These are phyloP conservation scores for Chelon labrosus DNA, from an alignment of 2,797 vertebrate species.

Conservation along the genomic window DNA sequence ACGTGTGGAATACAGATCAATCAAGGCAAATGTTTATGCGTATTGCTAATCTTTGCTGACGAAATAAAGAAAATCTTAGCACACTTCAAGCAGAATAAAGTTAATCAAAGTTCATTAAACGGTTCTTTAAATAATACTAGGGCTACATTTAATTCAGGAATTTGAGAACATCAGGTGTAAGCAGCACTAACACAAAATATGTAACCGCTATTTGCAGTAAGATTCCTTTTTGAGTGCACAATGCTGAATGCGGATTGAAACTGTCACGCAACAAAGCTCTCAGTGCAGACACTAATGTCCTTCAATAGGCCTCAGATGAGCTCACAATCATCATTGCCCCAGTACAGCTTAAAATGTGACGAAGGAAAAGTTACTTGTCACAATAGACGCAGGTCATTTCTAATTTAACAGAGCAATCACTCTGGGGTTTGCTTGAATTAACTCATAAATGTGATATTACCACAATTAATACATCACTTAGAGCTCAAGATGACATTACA, in stretches of 20 bases:
- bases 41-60: background rate
- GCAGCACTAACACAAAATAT: background rate
- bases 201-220: constrained; percentile 8
- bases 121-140: background rate
- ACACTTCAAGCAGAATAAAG: too few species aligned
- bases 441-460: background rate
- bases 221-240: constrained; percentile 3
- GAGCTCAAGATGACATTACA: background rate
- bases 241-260: constrained; percentile 1
- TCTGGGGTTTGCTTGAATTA: constrained; percentile 4
- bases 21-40: background rate
- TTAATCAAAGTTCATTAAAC: background rate
- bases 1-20: background rate
- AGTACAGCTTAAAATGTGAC: constrained; percentile 6
- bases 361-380: constrained; percentile 22
- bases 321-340: background rate
- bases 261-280: background rate
- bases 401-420: constrained; percentile 9
- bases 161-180: background rate
- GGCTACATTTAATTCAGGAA: background rate
- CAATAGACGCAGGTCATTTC: constrained; percentile 24
- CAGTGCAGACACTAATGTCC: background rate
- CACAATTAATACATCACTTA: constrained; percentile 1
- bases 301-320: constrained; percentile 13
- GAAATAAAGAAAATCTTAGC: background rate